Base-by-base conservation (phyloP, 2,113 vertebrate species). In the Noturus placidus region DNA sequence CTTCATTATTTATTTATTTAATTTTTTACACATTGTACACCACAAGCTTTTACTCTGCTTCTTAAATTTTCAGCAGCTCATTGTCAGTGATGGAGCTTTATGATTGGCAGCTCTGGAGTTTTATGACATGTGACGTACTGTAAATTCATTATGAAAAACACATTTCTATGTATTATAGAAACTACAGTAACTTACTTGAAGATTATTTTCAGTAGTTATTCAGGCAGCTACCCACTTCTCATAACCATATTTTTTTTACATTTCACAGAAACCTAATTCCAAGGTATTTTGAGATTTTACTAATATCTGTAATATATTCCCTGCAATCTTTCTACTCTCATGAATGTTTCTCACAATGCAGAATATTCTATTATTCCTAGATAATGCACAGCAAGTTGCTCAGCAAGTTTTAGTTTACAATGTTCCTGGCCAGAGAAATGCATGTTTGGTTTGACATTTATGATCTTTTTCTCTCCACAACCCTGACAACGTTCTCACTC, bases 371-470 rank as follows among this genome's bases (percentile, higher is more conserved):
- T 46, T 38, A 61, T 5, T 65, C 17, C 38, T 50, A 76, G 10
- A 46, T 42, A 63, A 50, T 50, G 38, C 67, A 19, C 19, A 35
- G n/a, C 69, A 72, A 76, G 30, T 42, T 85, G 38, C 67, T 38
- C 19, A 25, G 27, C 69, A 72, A 76, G 30, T 42, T 76, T 72
- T 59, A 42, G 22, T 61, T 61, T 22, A 30, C 33, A 57, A n/a
- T 25, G 42, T 79, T 35, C 35, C 52, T 69, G 50, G 30, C 3
- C 63, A 69, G 22, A 69, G 50, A 67, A 54, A 70, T 57, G 42
- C n/a, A 35, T 33, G 61, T 25, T 25, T 56, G 30, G 30, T 52
- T 63, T 79, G 61, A 80, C 46, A 65, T 86, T 86, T 57, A 87
- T 81, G 50, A 81, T 56, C 30, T 33, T 54, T 57, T 87, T 87